Conservation (phyloP, 2,797 vertebrate genomes). For the Halcyon badia region DNA sequence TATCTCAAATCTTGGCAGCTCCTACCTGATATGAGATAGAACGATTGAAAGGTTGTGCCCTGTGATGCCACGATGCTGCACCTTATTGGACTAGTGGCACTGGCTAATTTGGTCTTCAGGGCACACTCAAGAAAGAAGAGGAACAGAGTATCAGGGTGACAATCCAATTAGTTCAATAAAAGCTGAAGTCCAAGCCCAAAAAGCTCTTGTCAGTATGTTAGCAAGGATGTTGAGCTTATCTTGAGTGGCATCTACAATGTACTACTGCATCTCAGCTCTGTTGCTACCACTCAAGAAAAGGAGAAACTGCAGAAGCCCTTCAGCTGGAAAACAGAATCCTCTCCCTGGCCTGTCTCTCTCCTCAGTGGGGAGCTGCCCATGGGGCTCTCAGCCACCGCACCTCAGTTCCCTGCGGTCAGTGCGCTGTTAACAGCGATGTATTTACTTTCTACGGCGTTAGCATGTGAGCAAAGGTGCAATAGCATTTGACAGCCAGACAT, state of each 20-base stretch:
- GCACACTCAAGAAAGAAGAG: background rate
- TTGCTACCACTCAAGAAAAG: background rate
- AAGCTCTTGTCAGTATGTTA: background rate
- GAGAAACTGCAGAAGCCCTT: background rate
- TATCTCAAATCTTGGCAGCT: background rate
- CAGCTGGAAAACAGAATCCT: background rate
- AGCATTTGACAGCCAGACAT: background rate
- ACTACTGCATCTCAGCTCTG: background rate
- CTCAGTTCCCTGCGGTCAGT: background rate
- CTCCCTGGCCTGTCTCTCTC: background rate
- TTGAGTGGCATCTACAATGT: background rate
- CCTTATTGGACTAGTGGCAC: background rate
- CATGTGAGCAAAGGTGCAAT: background rate
- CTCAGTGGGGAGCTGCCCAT: background rate
- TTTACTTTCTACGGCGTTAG: rapidly evolving
- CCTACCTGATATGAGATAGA: background rate
- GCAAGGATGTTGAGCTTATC: background rate
- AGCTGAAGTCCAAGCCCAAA: background rate
- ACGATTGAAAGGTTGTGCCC: background rate
- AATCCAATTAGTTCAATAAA: background rate
- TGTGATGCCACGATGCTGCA: background rate
- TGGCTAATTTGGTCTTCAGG: background rate
- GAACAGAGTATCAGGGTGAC: background rate
- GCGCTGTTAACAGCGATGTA: background rate
- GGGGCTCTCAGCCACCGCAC: background rate